These are phyloP conservation scores for Megathymus violae DNA, from an alignment of 1,140 invertebrate species.

Conservation along the genomic window DNA sequence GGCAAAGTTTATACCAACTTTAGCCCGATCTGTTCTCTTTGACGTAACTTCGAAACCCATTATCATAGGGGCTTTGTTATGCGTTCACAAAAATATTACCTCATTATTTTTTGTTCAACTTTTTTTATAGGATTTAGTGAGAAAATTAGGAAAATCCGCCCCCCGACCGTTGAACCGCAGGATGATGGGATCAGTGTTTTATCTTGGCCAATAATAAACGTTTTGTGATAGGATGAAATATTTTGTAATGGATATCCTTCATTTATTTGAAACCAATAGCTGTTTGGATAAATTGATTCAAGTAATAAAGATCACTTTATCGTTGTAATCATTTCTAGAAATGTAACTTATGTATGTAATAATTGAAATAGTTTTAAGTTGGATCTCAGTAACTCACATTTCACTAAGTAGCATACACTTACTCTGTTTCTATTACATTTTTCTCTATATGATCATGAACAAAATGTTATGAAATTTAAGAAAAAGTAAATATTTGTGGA, in stretches of 20 bases:
- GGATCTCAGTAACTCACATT: too few species aligned
- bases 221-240: constrained; percentile 36
- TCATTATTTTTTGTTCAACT: constrained; percentile 55
- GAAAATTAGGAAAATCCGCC: constrained; percentile 41
- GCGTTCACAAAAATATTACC: constrained; percentile 56
- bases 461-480: too few species aligned
- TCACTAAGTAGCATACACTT: too few species aligned
- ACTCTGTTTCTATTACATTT: too few species aligned
- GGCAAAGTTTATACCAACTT: constrained; percentile 41
- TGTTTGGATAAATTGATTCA: too few species aligned
- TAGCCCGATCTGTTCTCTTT: constrained; percentile 48
- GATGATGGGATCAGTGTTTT: constrained; percentile 39
- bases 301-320: too few species aligned
- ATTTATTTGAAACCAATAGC: neutral
- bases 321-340: too few species aligned
- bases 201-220: constrained; percentile 40
- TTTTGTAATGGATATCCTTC: constrained; percentile 9
- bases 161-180: constrained; percentile 33
- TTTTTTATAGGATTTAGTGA: constrained; percentile 49
- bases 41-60: constrained; percentile 49
- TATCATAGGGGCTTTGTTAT: constrained; percentile 60
- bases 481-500: too few species aligned
- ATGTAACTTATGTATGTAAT: too few species aligned
- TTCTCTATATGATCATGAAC: too few species aligned
- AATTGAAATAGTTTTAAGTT: too few species aligned